Base-by-base conservation (phyloP, 1,140 invertebrate genomes). In the Zaprionus gabonicus region DNA sequence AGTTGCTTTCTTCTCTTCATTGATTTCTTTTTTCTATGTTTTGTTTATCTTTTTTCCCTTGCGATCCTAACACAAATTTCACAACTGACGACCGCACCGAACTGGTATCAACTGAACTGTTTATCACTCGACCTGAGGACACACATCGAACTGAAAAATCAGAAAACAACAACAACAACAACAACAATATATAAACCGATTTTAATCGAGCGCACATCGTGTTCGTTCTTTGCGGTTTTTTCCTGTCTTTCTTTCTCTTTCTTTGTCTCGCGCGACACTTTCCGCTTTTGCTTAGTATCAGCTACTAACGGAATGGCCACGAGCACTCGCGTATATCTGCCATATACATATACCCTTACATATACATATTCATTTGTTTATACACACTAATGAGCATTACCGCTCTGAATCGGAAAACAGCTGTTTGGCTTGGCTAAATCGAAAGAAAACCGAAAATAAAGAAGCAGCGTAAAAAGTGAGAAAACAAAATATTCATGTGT, bases 371-470 rank as follows among this genome's bases (percentile, higher is more conserved):
- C 23, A 49, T 36, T 27, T 36, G 44, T 60, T 3, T 51, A 34
- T 5, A 28, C 31, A 62, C 49, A 73, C 59, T 66, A 65, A 74
- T 70, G 55, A 55, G 67, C 20, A 53, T 71, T 76, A 76, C 73
- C 23, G 73, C 76, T 76, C 23, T 57, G 51, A 76, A 76, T 76
- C 67, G 77, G 73, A 71, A 79, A 67, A 80, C 78, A 80, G 75
- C 60, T 80, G 78, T 70, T 73, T 70, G 60, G 9, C 44, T 51
- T 59, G 73, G 60, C 55, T 36, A 76, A 85, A 81, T 67, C 70
- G 67, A 72, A 83, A 70, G 68, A 78, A 78, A 78, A 75, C 74
- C 53, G 66, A 36, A 78, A 63, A 9, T 4, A 34, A 76, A 86
- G 9, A 25, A 53, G 23, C 46, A 38, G 36, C 41, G 51, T 53